Evolutionary conservation across 2,888 invertebrate species (phyloP).

Genomic region (Caenorhabditis plicata): DNA sequence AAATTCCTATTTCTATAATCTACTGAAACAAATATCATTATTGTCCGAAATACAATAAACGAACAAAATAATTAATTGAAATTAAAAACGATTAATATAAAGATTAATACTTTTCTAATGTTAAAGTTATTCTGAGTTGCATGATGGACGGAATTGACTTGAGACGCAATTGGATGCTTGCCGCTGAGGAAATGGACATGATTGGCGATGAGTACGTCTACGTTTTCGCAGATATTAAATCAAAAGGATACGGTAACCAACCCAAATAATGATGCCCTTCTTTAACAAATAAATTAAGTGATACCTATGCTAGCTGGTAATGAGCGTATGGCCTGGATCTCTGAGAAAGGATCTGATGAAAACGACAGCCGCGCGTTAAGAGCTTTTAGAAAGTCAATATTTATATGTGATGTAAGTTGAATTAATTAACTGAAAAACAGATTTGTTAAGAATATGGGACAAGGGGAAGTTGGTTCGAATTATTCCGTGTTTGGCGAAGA

Average conservation of each 20-base stretch:
- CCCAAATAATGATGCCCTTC: background rate
- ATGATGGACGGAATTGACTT: constrained; percentile 22
- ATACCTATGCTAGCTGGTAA: constrained; percentile 14
- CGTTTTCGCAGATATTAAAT: constrained; percentile 45
- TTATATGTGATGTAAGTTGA: constrained; percentile 24
- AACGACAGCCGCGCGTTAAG: constrained; percentile 20
- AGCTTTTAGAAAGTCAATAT: constrained; percentile 25
- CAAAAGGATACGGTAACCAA: constrained; percentile 23
- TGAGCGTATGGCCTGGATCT: constrained; percentile 11
- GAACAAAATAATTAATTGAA: too few species aligned
- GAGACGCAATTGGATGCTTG: constrained; percentile 23
- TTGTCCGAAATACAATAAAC: too few species aligned
- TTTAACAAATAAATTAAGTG: background rate
- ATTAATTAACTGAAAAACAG: background rate
- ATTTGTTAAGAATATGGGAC: constrained; percentile 23
- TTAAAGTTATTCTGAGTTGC: constrained; percentile 27
- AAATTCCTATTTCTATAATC: too few species aligned
- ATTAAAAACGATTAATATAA: too few species aligned
- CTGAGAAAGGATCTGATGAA: constrained; percentile 9
- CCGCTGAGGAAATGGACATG: constrained; percentile 36
- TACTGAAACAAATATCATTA: too few species aligned
- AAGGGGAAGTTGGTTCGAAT: constrained; percentile 18
- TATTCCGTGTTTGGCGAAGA: constrained; percentile 38
- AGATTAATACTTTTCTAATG: too few species aligned
- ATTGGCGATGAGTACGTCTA: constrained; percentile 55